Conservation (phyloP, 1,140 invertebrate genomes). For the Pollicipes pollicipes region DNA sequence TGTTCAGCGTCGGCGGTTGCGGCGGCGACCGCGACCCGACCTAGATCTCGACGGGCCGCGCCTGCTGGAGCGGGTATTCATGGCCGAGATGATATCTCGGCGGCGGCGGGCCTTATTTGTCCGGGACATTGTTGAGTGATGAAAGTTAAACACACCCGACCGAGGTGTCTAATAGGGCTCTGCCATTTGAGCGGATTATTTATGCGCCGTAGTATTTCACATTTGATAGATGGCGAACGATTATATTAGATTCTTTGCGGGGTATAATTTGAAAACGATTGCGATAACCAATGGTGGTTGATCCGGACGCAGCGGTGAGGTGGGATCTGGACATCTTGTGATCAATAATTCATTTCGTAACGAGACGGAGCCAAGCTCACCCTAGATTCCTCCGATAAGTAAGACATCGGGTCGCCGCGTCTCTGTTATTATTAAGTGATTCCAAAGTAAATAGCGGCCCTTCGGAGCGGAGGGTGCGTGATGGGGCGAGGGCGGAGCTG, state of each 20-base stretch:
- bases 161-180: neutral
- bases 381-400: neutral
- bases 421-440: neutral
- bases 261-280: neutral
- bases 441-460: neutral
- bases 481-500: too few species aligned
- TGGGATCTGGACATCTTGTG: too few species aligned
- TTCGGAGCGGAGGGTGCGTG: neutral
- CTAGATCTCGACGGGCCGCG: too few species aligned
- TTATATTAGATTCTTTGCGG: constrained; percentile 2
- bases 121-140: neutral
- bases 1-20: too few species aligned
- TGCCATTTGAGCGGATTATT: neutral
- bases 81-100: too few species aligned
- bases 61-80: too few species aligned
- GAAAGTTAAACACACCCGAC: neutral
- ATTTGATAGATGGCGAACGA: neutral
- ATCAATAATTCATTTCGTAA: neutral
- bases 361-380: neutral
- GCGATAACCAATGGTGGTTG: neutral
- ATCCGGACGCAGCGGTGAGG: neutral
- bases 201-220: neutral
- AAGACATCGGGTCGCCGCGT: neutral
- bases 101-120: neutral
- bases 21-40: too few species aligned